Evolutionary conservation across 1,140 invertebrate species (phyloP), one percentile per base, ranked within the genome.

Genomic region (Brachionus calyciflorus): DNA sequence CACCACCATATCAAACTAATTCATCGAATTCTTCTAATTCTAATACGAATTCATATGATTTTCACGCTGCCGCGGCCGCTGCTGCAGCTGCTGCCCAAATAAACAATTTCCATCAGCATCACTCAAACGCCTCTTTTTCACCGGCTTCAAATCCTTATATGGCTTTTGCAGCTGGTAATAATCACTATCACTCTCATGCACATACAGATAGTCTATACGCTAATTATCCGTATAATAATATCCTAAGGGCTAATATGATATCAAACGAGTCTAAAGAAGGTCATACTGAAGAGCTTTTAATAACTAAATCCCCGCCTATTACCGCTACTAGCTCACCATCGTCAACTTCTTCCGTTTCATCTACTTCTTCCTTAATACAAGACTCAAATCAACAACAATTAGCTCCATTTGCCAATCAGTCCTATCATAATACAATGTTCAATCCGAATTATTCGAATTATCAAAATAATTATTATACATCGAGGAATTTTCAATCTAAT

Each of bases 81-180:
- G 69, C 69, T 7, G 69, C 69, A 12, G 69, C 69, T 2, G 69
- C 69, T 19, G 69, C 69, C 28, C 69, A 73, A 49, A 26, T 73
- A 17, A 65, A 65, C 37, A 65, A 24, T 24, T 65, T 65, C 26
- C 60, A 65, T 49, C 69, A 73, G 2, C 69, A 73, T 28, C 69
- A 73, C 28, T 51, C 69, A 26, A n/a, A 17, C 19, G n/a, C 28
- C 44, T 51, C 37, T 12, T 51, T 51, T 30, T 33, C 44, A 21
- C 17, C 41, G 6, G 26, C 69, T 5, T 44, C 63, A 12, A 73
- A 55, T 24, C 46, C 69, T 0, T 51, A 55, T 26, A 55, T 73
- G 46, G 69, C 46, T 2, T 49, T 51, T 24, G 7, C 19, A 9
- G 53, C 7, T 57, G 12, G 17, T 57, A 37, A 73, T 17, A 44